Base-by-base conservation (phyloP, 2,888 invertebrate genomes). In the Cabera pusaria region DNA sequence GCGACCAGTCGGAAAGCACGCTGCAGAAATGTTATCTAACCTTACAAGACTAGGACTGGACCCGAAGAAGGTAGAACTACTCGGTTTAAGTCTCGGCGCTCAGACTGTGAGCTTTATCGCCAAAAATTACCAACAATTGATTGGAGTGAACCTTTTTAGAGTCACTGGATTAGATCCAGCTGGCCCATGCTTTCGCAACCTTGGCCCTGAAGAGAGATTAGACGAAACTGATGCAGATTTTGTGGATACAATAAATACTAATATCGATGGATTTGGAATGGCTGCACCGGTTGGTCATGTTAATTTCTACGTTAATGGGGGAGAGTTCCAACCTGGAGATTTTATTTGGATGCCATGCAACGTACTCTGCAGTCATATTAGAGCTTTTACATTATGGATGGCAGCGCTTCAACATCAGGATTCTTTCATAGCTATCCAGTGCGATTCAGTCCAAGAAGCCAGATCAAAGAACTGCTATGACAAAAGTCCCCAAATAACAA, bases 251-350 rank as follows among this genome's bases (percentile, higher is more conserved):
- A 20, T 85, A 0, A 41, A 52, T 1, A 84, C 84, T 0, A 84
- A 84, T 37, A 76, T 82, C 0, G 84, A 85, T 19, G 77, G 67
- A 0, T 79, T 57, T 1, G 84, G 84, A 0, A 77, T 78, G 72
- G 79, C 81, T 0, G 72, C 76, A 0, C 80, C 84, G 0, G 50
- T 79, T 0, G 84, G 80, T 1, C 82, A 84, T 49, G 65, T 78
- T 0, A 78, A 78, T 34, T 80, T 74, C 38, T 85, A 82, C 39
- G 73, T 84, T 1, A 85, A 85, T 10, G 84, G 84, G 0, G 84
- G 84, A 0, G 84, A 83, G 34, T 75, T 48, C 25, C 78, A 78
- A 39, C 69, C 75, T 0, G 70, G 67, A 0, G 69, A 70, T 7
- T 1, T 70, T 1, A 2, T 64, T 0, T 67, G 61, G 62, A 34